phyloP scores from a whole-genome alignment of 2,797 vertebrate genomes.

The Enteromius viviparus region DNA sequence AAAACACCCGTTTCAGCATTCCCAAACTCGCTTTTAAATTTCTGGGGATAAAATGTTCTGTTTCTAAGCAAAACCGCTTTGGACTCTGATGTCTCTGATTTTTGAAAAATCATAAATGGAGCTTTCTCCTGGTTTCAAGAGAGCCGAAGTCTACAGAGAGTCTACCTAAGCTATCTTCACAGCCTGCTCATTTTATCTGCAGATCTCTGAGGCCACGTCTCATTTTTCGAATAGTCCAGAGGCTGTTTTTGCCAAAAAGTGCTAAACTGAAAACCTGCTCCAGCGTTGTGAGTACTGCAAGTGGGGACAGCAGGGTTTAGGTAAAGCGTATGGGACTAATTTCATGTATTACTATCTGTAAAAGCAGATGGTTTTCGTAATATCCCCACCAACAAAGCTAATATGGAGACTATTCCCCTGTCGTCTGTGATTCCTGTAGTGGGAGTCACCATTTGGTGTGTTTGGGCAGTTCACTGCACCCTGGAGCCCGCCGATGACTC shows the following conservation, averaged over 20 bases:
- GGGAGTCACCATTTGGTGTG: too few species aligned
- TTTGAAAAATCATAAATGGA: slow-evolving; percentile 12
- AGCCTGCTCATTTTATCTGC: background rate
- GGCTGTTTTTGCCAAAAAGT: background rate
- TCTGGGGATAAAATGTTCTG: slow-evolving; percentile 18
- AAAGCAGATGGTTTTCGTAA: too few species aligned
- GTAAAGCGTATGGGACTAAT: too few species aligned
- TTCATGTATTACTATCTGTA: too few species aligned
- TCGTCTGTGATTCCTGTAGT: too few species aligned
- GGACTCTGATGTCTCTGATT: slow-evolving; percentile 20
- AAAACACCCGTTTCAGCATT: slow-evolving; percentile 32
- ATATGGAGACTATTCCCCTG: too few species aligned
- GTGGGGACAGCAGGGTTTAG: too few species aligned
- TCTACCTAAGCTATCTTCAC: slow-evolving; percentile 10
- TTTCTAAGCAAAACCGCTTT: slow-evolving; percentile 18
- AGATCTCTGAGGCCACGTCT: background rate
- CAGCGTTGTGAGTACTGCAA: too few species aligned
- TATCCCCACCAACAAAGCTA: too few species aligned
- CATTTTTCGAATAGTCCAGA: background rate
- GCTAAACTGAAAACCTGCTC: background rate
- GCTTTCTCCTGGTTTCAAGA: slow-evolving; percentile 5
- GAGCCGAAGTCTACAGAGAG: slow-evolving; percentile 1
- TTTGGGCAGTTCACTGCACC: too few species aligned
- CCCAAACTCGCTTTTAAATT: slow-evolving; percentile 7
- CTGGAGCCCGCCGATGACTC: too few species aligned